A percentile compares a stretch with the other conserved stretches of the same genome.
Evolutionary conservation across 2,888 invertebrate species (phyloP).

Genomic region (Ennomos quercinarius): DNA sequence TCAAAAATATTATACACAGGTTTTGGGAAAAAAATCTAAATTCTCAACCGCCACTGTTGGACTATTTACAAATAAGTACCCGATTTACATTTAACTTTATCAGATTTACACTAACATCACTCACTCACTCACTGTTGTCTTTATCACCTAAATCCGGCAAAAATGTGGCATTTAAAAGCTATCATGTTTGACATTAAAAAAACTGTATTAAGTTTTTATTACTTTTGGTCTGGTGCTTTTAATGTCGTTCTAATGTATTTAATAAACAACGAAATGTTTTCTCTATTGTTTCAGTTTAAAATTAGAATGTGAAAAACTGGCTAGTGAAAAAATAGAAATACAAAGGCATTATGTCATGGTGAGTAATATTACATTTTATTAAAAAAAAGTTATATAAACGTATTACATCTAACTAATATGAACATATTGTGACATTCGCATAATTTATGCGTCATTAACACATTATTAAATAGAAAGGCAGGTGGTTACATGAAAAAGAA

Average conservation of each 20-base stretch:
- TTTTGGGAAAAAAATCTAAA: too few relatives aligned
- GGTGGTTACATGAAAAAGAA: slow-evolving; percentile 33
- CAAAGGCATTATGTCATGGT: slow-evolving; percentile 97
- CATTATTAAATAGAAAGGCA: slow-evolving; percentile 24
- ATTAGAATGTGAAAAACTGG: slow-evolving; percentile 95
- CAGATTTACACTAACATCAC: too few relatives aligned
- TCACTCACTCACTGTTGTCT: too few relatives aligned
- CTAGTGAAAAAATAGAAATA: slow-evolving; percentile 95
- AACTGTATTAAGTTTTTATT: neutral
- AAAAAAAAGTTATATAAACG: slow-evolving; percentile 17
- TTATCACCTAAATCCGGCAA: too few relatives aligned
- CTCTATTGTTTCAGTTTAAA: slow-evolving; percentile 88
- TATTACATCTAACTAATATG: slow-evolving; percentile 5
- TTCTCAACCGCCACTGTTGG: too few relatives aligned
- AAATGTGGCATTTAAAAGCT: too few relatives aligned
- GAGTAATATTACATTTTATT: slow-evolving; percentile 66
- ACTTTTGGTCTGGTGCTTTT: neutral
- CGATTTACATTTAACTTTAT: too few relatives aligned
- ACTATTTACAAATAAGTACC: too few relatives aligned
- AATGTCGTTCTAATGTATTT: slow-evolving; percentile 4
- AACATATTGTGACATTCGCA: slow-evolving; percentile 15
- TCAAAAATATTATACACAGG: too few relatives aligned
- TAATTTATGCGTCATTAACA: slow-evolving; percentile 15
- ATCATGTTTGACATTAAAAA: too few relatives aligned
- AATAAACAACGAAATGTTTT: slow-evolving; percentile 17